Percentiles rank a stretch among this genome's conserved stretches.
phyloP scores from a whole-genome alignment of 2,888 invertebrate species.

The Tiliacea aurago region DNA sequence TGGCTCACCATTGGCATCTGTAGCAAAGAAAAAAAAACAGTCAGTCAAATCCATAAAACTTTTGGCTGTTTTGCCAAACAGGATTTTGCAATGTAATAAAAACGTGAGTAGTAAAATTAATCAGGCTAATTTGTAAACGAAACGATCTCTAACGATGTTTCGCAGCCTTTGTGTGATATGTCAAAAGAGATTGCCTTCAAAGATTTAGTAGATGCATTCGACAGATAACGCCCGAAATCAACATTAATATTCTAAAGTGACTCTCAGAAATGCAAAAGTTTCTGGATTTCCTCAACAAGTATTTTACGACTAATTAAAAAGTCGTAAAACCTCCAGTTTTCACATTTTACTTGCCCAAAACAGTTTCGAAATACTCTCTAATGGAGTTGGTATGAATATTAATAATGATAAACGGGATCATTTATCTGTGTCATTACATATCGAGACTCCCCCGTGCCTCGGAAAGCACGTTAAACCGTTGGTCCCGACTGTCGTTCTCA shows the following conservation, averaged over 20 bases:
- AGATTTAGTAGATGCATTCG: constrained; percentile 55
- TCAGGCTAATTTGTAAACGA: constrained; percentile 62
- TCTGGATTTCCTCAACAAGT: constrained; percentile 48
- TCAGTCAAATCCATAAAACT: constrained; percentile 36
- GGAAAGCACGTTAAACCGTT: no score
- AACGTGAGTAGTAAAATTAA: constrained; percentile 54
- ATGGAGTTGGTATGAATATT: constrained; percentile 52
- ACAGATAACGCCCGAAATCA: constrained; percentile 51
- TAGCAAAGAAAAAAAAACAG: constrained; percentile 36
- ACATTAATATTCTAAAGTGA: constrained; percentile 50
- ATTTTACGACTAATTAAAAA: constrained; percentile 62
- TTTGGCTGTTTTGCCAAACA: constrained; percentile 48
- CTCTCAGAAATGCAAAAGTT: constrained; percentile 45
- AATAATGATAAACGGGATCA: constrained; percentile 48
- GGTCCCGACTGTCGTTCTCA: no score
- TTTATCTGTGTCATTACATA: constrained; percentile 23
- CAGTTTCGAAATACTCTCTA: constrained; percentile 38
- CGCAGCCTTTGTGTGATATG: constrained; percentile 56
- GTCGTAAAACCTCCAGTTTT: constrained; percentile 50
- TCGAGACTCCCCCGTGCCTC: no score
- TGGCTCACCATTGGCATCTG: constrained; percentile 94
- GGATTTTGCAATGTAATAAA: constrained; percentile 47
- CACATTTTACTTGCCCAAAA: constrained; percentile 50
- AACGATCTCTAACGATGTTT: constrained; percentile 53
- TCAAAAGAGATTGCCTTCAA: constrained; percentile 43